A percentile compares a stretch with the other conserved stretches of the same genome.
Evolutionary conservation across 2,113 vertebrate genomes (phyloP).

Genomic region (Anas platyrhynchos): DNA sequence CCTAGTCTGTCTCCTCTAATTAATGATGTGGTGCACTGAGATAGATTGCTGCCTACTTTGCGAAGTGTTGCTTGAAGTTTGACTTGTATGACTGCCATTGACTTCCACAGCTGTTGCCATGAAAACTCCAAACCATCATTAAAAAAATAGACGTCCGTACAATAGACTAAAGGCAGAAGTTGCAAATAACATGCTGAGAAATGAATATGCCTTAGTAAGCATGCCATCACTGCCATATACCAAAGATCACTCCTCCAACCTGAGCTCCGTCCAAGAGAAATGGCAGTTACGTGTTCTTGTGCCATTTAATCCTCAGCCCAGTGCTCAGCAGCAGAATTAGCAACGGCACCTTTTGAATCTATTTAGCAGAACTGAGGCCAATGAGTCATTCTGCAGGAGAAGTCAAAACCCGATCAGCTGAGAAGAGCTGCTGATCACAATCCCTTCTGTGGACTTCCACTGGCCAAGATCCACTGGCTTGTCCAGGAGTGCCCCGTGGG

Average conservation of each 20-base stretch:
- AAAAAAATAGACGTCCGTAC: neutral
- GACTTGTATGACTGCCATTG: conserved; percentile 50
- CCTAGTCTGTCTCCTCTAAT: conserved; percentile 45
- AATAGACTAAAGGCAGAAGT: neutral
- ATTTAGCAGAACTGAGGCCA: neutral
- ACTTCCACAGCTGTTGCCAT: conserved; percentile 37
- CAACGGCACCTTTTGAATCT: neutral
- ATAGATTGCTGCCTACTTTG: conserved; percentile 39
- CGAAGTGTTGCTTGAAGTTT: conserved; percentile 55
- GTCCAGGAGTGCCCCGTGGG: fast-evolving
- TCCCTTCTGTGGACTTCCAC: neutral
- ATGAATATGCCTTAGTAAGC: neutral
- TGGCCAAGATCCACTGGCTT: neutral
- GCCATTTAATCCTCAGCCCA: neutral
- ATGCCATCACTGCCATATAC: neutral
- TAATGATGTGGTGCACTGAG: conserved; percentile 49
- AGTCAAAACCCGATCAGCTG: neutral
- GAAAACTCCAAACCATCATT: conserved; percentile 9
- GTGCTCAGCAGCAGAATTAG: neutral
- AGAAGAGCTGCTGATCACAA: neutral
- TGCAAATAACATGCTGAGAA: neutral
- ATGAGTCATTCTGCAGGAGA: neutral
- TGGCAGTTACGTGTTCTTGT: neutral
- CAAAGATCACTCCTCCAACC: neutral
- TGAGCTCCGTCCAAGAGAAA: neutral